A percentile compares a stretch with the other conserved stretches of the same genome.
These are phyloP conservation scores for Drosophila pseudotakahashii DNA, from an alignment of 2,888 invertebrate genomes.

Conservation along the genomic window DNA sequence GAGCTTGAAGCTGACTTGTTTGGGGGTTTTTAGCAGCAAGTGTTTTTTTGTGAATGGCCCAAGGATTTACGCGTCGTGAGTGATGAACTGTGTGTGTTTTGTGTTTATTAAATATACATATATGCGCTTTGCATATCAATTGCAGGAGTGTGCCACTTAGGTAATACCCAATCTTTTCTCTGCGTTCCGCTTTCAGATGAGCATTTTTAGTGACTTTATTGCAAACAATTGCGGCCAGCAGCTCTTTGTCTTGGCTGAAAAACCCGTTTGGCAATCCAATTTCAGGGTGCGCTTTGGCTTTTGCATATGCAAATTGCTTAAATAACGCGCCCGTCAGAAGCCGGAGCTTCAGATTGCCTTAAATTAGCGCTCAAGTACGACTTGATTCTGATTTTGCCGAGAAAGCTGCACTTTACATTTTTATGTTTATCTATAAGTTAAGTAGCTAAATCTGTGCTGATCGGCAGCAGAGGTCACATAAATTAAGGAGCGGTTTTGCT, in stretches of 20 bases:
- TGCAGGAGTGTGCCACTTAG: constrained; percentile 25
- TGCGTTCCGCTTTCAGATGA: constrained; percentile 13
- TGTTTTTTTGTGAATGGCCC: constrained; percentile 41
- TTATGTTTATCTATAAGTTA: constrained; percentile 41
- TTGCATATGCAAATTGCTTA: constrained; percentile 67
- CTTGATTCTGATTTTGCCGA: constrained; percentile 62
- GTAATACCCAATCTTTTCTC: constrained; percentile 43
- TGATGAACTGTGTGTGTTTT: constrained; percentile 17
- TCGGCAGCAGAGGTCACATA: constrained; percentile 59
- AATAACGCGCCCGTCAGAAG: constrained; percentile 51
- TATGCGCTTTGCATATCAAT: constrained; percentile 52
- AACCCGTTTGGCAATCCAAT: constrained; percentile 28
- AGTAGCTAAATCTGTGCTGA: constrained; percentile 47
- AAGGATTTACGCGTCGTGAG: constrained; percentile 33
- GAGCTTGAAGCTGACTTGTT: constrained; percentile 27
- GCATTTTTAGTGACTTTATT: constrained; percentile 14
- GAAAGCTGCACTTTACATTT: constrained; percentile 33
- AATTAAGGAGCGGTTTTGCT: constrained; percentile 54
- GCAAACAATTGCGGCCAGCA: constrained; percentile 16
- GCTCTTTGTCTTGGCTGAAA: constrained; percentile 10
- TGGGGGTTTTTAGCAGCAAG: constrained; percentile 30
- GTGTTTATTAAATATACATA: not conserved
- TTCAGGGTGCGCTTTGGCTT: constrained; percentile 40
- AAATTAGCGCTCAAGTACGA: constrained; percentile 74
- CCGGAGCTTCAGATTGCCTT: constrained; percentile 46